Base-by-base conservation (phyloP, 1,140 invertebrate species). In the Cydia fagiglandana region DNA sequence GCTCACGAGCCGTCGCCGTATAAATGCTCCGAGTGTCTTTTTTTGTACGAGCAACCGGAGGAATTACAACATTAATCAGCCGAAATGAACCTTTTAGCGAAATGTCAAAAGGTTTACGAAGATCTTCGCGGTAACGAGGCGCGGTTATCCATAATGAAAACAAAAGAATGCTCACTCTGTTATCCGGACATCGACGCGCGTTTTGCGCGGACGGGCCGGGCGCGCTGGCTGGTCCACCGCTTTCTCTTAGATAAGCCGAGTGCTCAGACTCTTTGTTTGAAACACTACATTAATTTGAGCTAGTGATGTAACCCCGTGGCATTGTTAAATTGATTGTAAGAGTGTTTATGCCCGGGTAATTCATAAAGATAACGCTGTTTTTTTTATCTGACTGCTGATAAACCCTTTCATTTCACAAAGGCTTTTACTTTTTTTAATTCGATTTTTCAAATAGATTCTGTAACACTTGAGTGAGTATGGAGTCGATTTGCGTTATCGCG, bases 51-150 rank as follows among this genome's bases (percentile, higher is more conserved):
- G 68, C 82, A 83, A 84, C 84, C 80, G 78, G 83, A 86, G 83
- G 85, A 91, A 91, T 91, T 91, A 90, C 88, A 83, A 81, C 86
- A 91, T 92, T 88, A 91, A 88, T 90, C 88, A 89, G 83, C 78
- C 75, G 84, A 91, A 89, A 91, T 89, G 85, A 91, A 91, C 87
- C 87, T 91, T 91, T 92, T 90, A 92, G 85, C 85, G 87, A 85
- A 91, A 90, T 86, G 86, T 92, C 89, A 91, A 89, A 91, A 91
- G 86, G 86, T 85, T 90, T 88, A 85, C 84, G 80, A 77, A 85
- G 82, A 87, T 89, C 83, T 85, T 80, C 45, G 82, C 76, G 76
- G 79, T 86, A 86, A 87, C 84, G 86, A 84, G 84, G 75, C 76
- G 79, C 77, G 83, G 79, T 86, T 85, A 87, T 81, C 78, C 83